Percentiles rank a stretch among this genome's conserved stretches.
Conservation (phyloP, 1,140 invertebrate species). For the Anoplolepis gracilipes region DNA sequence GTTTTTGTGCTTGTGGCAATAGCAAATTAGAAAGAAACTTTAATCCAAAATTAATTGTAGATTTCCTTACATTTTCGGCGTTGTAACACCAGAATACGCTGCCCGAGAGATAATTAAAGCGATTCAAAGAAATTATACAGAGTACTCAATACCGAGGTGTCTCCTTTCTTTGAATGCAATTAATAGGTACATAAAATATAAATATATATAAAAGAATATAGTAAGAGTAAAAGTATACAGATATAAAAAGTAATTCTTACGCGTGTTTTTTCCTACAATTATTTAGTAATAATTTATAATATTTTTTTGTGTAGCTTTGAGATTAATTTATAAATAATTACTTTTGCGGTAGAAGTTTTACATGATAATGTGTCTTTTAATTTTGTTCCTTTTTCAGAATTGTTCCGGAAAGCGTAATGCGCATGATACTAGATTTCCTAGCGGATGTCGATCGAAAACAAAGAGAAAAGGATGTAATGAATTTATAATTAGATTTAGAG, state of each 20-base stretch:
- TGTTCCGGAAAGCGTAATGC: conserved; percentile 71
- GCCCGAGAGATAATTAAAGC: conserved; percentile 77
- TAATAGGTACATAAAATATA: conserved; percentile 78
- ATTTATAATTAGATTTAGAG: conserved; percentile 4
- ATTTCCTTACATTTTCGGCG: conserved; percentile 78
- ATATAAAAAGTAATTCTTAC: background rate
- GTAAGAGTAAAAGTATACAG: too few species aligned
- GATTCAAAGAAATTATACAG: conserved; percentile 77
- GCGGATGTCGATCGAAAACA: conserved; percentile 57
- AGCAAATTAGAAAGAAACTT: background rate
- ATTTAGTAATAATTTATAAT: background rate
- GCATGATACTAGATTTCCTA: conserved; percentile 77
- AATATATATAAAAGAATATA: too few species aligned
- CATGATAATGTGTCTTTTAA: background rate
- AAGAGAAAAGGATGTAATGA: background rate
- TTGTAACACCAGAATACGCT: conserved; percentile 74
- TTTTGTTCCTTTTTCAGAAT: conserved; percentile 51
- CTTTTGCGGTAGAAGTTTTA: background rate
- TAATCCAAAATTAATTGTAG: conserved; percentile 56
- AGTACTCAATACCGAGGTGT: conserved; percentile 79
- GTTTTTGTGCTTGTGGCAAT: background rate
- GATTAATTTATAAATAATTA: background rate
- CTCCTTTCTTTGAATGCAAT: conserved; percentile 75
- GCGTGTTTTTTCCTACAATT: background rate
- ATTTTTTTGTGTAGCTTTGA: background rate